Conservation (phyloP, 2,113 vertebrate species). For the Montifringilla adamsi region DNA sequence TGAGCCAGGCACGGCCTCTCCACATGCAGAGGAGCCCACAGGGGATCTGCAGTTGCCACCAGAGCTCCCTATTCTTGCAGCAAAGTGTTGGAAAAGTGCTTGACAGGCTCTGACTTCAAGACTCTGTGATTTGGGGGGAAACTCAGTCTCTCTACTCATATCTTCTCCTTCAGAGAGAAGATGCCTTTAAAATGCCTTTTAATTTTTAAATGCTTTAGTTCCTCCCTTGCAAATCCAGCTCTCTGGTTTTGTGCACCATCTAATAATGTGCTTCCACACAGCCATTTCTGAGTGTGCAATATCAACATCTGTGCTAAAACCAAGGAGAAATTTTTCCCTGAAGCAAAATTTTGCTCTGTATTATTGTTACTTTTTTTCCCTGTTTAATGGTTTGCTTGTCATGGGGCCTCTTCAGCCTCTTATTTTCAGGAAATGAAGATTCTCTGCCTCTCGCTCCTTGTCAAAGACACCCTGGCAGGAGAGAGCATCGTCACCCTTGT, state of each 20-base stretch:
- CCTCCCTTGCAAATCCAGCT: background rate
- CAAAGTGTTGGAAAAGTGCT: background rate
- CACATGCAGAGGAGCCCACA: fast-evolving
- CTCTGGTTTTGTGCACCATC: background rate
- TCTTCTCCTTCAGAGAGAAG: background rate
- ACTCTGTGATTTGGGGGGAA: background rate
- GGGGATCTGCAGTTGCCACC: background rate
- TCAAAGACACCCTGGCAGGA: background rate
- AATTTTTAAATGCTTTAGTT: slow-evolving; percentile 40
- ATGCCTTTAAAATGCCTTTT: background rate
- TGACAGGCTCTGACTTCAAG: background rate
- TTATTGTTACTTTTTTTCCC: slow-evolving; percentile 15
- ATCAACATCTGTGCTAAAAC: slow-evolving; percentile 39
- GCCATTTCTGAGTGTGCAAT: slow-evolving; percentile 1
- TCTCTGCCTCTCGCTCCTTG: background rate
- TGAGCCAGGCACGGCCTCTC: background rate
- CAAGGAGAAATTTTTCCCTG: slow-evolving; percentile 14
- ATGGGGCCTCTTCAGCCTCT: background rate
- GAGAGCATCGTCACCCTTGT: fast-evolving
- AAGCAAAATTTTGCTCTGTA: background rate
- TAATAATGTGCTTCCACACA: background rate
- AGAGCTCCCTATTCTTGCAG: background rate
- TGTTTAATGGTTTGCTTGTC: background rate
- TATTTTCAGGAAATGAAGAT: background rate
- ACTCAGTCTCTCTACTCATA: background rate